Evolutionary conservation across 2,797 vertebrate species (phyloP).

Genomic region (Anabas testudineus): DNA sequence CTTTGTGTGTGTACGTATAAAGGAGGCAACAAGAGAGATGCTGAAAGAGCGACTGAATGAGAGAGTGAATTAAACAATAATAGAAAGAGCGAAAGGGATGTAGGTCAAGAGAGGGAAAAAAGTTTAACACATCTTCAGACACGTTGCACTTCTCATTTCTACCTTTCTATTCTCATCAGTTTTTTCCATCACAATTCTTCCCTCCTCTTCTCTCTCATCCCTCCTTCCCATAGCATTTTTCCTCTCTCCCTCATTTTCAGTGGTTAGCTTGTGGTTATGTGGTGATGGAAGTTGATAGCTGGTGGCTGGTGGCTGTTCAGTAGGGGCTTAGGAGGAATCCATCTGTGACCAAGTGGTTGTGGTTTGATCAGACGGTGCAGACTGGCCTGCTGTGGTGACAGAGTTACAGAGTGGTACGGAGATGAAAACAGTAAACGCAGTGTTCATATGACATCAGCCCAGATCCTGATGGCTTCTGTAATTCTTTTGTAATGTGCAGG

Average conservation of each 20-base stretch:
- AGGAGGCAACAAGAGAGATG: neutral
- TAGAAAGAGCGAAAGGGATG: neutral
- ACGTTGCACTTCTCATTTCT: slow-evolving; percentile 6
- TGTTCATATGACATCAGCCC: slow-evolving; percentile 21
- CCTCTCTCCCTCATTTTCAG: slow-evolving; percentile 43
- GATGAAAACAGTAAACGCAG: slow-evolving; percentile 42
- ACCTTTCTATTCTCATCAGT: slow-evolving; percentile 7
- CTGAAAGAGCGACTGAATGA: neutral
- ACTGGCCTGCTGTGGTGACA: slow-evolving; percentile 43
- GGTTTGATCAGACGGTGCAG: slow-evolving; percentile 67
- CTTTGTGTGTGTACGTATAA: neutral
- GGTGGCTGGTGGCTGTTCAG: slow-evolving; percentile 65
- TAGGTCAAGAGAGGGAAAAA: neutral
- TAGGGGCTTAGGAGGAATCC: slow-evolving; percentile 71
- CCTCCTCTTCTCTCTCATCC: slow-evolving; percentile 21
- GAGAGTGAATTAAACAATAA: neutral
- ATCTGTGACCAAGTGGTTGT: slow-evolving; percentile 71
- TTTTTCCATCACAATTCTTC: neutral
- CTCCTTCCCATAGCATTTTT: slow-evolving; percentile 28
- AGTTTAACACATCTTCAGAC: neutral
- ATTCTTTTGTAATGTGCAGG: neutral
- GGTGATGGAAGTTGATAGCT: slow-evolving; percentile 71
- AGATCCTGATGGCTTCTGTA: neutral
- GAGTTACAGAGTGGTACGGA: slow-evolving; percentile 12
- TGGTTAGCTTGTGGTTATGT: slow-evolving; percentile 72